Evolutionary conservation across 1,140 invertebrate species (phyloP).

Genomic region (Acromyrmex charruanus): DNA sequence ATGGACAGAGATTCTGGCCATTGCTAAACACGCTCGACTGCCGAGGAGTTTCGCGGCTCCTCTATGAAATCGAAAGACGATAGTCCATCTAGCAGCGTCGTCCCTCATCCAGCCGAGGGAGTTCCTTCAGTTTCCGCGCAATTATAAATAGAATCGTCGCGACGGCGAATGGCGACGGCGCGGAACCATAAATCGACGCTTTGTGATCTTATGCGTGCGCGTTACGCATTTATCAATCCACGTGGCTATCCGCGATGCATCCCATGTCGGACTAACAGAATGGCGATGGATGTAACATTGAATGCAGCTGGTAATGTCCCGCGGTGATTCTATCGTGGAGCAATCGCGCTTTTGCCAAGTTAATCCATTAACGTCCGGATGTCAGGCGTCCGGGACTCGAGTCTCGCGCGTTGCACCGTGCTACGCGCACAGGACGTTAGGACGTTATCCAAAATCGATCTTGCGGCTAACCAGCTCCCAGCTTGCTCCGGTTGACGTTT

Average conservation of each 20-base stretch:
- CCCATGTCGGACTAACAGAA: slow-evolving; percentile 41
- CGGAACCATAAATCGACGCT: slow-evolving; percentile 78
- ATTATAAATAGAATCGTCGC: slow-evolving; percentile 77
- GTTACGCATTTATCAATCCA: slow-evolving; percentile 56
- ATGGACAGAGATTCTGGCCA: not conserved
- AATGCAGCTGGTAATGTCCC: slow-evolving; percentile 42
- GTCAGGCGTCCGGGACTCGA: slow-evolving; percentile 31
- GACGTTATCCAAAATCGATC: slow-evolving; percentile 63
- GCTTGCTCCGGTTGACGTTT: slow-evolving; percentile 45
- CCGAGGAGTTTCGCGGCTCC: not conserved
- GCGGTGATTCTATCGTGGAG: slow-evolving; percentile 52
- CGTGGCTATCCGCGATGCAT: slow-evolving; percentile 17
- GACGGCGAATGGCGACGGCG: slow-evolving; percentile 71
- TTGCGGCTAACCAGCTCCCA: slow-evolving; percentile 51
- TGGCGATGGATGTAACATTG: slow-evolving; percentile 61
- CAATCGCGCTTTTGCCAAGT: slow-evolving; percentile 60
- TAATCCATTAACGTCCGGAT: slow-evolving; percentile 63
- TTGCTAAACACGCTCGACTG: not conserved
- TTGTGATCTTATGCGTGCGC: slow-evolving; percentile 74
- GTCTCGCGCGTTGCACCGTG: not conserved
- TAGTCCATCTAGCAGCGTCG: slow-evolving; percentile 13
- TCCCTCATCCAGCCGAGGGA: not conserved
- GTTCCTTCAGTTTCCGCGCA: slow-evolving; percentile 51
- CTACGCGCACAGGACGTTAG: slow-evolving; percentile 39
- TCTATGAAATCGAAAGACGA: slow-evolving; percentile 22